Evolutionary conservation across 2,888 invertebrate species (phyloP).

Genomic region (Pyralis farinalis): DNA sequence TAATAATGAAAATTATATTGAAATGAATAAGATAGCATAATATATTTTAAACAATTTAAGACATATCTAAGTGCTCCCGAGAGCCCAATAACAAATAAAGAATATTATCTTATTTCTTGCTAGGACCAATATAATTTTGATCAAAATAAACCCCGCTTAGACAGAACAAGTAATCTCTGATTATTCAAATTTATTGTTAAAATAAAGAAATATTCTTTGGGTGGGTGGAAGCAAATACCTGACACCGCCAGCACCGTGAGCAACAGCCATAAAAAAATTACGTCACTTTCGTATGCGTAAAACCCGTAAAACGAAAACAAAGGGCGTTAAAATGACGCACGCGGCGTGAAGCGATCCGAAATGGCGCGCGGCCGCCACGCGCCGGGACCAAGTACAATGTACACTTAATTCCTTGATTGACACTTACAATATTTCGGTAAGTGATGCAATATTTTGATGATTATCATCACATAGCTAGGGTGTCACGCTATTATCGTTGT

Average conservation of each 20-base stretch:
- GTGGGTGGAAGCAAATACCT: too few species aligned
- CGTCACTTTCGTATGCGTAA: conserved; percentile 30
- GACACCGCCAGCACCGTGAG: conserved; percentile 4
- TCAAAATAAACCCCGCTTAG: too few species aligned
- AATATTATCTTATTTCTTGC: too few species aligned
- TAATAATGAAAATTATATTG: too few species aligned
- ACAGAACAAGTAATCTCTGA: too few species aligned
- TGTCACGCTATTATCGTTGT: conserved; percentile 7
- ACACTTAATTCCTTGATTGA: conserved; percentile 80
- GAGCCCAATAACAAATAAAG: too few species aligned
- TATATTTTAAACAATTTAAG: too few species aligned
- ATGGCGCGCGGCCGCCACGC: conserved; percentile 39
- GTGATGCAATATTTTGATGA: conserved; percentile 81
- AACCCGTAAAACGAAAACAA: background rate
- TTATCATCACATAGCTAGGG: conserved; percentile 55
- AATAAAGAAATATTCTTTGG: too few species aligned
- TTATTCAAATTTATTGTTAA: too few species aligned
- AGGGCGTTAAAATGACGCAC: conserved; percentile 52
- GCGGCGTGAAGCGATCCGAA: conserved; percentile 38
- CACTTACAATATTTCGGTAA: conserved; percentile 82
- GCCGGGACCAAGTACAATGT: conserved; percentile 63
- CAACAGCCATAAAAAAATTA: conserved; percentile 29
- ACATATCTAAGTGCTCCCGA: too few species aligned
- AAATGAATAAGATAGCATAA: too few species aligned
- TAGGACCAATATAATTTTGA: too few species aligned